A percentile compares a stretch with the other conserved stretches of the same genome.
phyloP scores from a whole-genome alignment of 2,888 invertebrate genomes.

The Heliconius ismenius region DNA sequence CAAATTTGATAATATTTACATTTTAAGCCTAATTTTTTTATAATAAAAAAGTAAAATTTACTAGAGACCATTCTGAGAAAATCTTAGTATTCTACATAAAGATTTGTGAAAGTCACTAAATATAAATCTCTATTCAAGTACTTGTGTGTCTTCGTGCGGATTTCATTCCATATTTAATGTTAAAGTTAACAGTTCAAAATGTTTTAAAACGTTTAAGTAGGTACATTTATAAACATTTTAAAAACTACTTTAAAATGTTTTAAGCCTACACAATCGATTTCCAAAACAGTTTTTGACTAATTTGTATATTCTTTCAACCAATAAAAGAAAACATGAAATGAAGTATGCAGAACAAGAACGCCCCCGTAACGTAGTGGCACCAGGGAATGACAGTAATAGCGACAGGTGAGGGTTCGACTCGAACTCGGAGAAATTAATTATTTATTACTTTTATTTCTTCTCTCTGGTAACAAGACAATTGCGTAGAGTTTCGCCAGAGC shows the following conservation, averaged over 20 bases:
- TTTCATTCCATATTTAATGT: background rate
- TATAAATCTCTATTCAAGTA: slow-evolving; percentile 12
- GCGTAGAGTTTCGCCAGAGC: too few relatives aligned
- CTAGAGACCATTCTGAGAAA: background rate
- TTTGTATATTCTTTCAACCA: too few relatives aligned
- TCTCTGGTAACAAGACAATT: background rate
- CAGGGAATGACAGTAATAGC: background rate
- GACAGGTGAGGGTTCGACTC: background rate
- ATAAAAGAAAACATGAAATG: too few relatives aligned
- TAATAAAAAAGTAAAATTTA: background rate
- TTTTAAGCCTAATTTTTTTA: background rate
- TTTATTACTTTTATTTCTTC: background rate
- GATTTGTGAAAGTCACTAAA: background rate
- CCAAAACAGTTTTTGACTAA: too few relatives aligned
- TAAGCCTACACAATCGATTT: background rate
- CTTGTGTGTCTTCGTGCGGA: slow-evolving; percentile 8
- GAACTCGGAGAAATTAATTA: background rate
- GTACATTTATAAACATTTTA: background rate
- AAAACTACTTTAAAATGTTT: background rate
- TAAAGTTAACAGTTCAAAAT: background rate
- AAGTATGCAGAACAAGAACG: background rate
- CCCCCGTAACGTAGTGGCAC: background rate
- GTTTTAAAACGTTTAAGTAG: background rate
- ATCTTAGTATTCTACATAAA: background rate
- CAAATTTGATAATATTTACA: background rate